phyloP scores from a whole-genome alignment of 53 echinoderm and acorn worm genomes.

The Holothuria scabra region DNA sequence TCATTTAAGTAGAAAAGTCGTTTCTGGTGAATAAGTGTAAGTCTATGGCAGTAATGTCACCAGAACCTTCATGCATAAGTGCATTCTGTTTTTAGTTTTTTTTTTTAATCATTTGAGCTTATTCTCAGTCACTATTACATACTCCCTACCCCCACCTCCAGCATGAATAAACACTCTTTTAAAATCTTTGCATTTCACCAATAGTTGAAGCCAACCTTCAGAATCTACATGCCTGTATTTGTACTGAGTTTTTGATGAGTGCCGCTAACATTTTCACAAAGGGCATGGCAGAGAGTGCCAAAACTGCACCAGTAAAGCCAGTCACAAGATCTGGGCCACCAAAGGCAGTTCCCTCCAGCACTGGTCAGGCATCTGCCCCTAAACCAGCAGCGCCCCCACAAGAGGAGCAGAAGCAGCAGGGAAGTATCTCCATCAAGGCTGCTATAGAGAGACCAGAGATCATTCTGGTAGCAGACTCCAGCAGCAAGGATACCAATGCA shows the following conservation, averaged over 20 bases:
- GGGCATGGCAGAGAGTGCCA: conserved; percentile 73
- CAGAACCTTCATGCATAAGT: no score
- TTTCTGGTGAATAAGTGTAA: no score
- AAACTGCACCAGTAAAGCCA: conserved; percentile 54
- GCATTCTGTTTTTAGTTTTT: no score
- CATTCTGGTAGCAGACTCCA: conserved; percentile 87
- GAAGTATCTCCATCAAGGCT: conserved; percentile 77
- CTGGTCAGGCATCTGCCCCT: conserved; percentile 33
- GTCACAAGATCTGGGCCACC: conserved; percentile 35
- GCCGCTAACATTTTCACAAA: conserved; percentile 94
- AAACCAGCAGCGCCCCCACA: conserved; percentile 20
- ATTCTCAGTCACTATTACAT: no score
- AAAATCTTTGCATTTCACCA: no score
- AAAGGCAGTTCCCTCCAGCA: conserved; percentile 36
- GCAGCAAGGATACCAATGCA: conserved; percentile 83
- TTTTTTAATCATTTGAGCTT: no score
- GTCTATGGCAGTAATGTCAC: no score
- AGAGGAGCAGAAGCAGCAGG: conserved; percentile 44
- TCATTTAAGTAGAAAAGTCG: no score
- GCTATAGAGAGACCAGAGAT: conserved; percentile 89
- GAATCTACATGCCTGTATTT: conserved; percentile 89
- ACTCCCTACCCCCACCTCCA: no score
- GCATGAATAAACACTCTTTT: no score
- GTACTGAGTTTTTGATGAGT: conserved; percentile 92
- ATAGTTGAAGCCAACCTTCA: conserved; percentile 82